Percentiles rank a stretch among this genome's conserved stretches.
Evolutionary conservation across 2,113 vertebrate genomes (phyloP).

Genomic region (Pseudorectes ferrugineus): DNA sequence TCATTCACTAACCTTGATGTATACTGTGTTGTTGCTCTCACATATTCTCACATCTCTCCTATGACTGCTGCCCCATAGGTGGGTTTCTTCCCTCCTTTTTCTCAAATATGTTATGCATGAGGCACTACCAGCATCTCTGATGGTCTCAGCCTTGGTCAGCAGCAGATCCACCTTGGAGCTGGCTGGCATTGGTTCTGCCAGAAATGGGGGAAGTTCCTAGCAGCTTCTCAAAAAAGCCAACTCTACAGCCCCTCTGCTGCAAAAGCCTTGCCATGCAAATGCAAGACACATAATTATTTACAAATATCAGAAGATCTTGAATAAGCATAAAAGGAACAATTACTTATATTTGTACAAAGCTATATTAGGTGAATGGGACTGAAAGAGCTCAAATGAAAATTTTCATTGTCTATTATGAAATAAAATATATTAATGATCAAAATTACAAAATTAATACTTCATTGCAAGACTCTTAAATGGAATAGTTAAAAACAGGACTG

Average conservation of each 20-base stretch:
- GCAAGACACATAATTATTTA: not conserved
- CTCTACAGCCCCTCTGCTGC: not conserved
- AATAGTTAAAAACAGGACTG: not conserved
- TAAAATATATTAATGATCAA: not conserved
- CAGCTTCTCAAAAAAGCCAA: not conserved
- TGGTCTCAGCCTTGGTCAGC: not conserved
- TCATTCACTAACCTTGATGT: not conserved
- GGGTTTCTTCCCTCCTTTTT: fast-evolving
- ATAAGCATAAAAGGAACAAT: not conserved
- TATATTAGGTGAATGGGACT: not conserved
- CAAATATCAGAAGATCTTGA: not conserved
- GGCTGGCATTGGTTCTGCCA: not conserved
- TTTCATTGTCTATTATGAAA: not conserved
- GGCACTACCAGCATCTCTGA: fast-evolving
- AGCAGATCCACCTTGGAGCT: no score
- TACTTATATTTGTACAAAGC: not conserved
- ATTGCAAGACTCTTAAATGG: not conserved
- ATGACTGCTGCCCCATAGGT: not conserved
- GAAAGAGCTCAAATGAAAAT: not conserved
- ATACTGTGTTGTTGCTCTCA: not conserved
- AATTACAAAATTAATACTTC: not conserved
- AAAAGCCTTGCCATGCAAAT: not conserved
- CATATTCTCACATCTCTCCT: not conserved
- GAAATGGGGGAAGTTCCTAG: not conserved
- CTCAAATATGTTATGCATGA: not conserved